These are phyloP conservation scores for Tokudaia muenninki DNA, from an alignment of 2,797 vertebrate genomes.

Conservation along the genomic window DNA sequence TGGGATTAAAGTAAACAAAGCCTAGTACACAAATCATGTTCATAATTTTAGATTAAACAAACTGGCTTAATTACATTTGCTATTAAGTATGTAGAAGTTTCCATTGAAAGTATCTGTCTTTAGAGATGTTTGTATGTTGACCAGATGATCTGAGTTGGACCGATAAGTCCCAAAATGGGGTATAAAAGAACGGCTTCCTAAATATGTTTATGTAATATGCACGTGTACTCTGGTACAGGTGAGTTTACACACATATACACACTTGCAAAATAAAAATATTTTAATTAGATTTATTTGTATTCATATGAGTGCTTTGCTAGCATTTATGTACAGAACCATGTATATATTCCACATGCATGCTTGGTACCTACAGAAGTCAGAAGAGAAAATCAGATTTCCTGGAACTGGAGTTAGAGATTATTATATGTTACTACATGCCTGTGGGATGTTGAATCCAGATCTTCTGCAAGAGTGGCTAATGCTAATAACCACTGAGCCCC, in stretches of 20 bases:
- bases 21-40: not conserved
- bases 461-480: not conserved
- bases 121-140: not conserved
- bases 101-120: not conserved
- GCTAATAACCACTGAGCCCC: not conserved
- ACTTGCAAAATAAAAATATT: not conserved
- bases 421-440: not conserved
- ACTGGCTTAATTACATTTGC: not conserved
- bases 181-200: not conserved
- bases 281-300: not conserved
- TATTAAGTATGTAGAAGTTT: not conserved
- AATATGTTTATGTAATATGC: not conserved
- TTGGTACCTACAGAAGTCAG: not conserved
- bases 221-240: not conserved
- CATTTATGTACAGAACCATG: not conserved
- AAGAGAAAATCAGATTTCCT: not conserved
- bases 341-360: too few species aligned
- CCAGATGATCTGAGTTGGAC: not conserved
- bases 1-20: not conserved
- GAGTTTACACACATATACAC: not conserved
- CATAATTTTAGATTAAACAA: constrained; percentile 35
- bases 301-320: not conserved
- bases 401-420: not conserved
- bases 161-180: not conserved
- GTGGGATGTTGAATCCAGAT: not conserved